A percentile compares a stretch with the other conserved stretches of the same genome.
These are phyloP conservation scores for Pelvicachromis taeniatus DNA, from an alignment of 2,113 vertebrate species.

Conservation along the genomic window DNA sequence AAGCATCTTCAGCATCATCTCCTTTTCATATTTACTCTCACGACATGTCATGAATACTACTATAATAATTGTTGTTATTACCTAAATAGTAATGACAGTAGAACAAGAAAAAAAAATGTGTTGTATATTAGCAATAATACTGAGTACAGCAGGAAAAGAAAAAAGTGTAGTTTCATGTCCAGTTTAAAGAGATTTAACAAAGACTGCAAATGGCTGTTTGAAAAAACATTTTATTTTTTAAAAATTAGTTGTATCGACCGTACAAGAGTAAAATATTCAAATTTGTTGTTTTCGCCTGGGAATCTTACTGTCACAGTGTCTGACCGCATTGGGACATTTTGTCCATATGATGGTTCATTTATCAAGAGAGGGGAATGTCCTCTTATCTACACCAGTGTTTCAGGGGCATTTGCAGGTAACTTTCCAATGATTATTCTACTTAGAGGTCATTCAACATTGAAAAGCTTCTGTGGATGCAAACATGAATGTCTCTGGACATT, in stretches of 20 bases:
- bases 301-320: not conserved
- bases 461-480: not conserved
- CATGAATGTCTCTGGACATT: not conserved
- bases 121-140: not conserved
- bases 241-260: not conserved
- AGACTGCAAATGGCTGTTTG: not conserved
- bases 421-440: not conserved
- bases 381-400: not conserved
- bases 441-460: not conserved
- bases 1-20: not conserved
- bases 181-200: not conserved
- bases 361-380: not conserved
- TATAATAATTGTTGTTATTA: not conserved
- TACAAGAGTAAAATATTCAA: not conserved
- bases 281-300: not conserved
- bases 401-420: constrained; percentile 2
- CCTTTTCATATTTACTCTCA: not conserved
- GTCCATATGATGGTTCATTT: not conserved
- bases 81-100: not conserved
- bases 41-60: not conserved
- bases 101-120: not conserved
- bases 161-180: not conserved
- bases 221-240: not conserved
- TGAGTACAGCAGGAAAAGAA: not conserved
- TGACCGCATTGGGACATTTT: not conserved